phyloP scores from a whole-genome alignment of 2,888 invertebrate genomes.

The Orthosia gothica region DNA sequence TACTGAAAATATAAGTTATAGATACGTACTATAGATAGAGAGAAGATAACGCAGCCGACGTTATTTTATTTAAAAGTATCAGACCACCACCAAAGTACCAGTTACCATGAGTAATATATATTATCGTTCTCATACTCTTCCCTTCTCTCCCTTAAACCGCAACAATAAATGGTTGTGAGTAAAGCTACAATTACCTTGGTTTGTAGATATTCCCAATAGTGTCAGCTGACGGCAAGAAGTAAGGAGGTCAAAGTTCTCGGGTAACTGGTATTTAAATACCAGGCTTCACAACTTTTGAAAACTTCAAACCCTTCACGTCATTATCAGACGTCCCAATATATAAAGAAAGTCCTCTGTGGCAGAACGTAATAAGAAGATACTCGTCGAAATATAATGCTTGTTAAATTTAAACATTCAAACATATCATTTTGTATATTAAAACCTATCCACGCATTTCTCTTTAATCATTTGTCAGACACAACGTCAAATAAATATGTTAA shows the following conservation, averaged over 20 bases:
- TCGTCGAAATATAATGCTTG: neutral
- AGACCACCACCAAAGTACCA: no score
- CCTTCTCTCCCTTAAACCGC: neutral
- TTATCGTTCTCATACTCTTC: neutral
- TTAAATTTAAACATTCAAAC: neutral
- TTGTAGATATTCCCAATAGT: slow-evolving; percentile 3
- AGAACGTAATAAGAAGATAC: neutral
- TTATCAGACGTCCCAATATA: neutral
- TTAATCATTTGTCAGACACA: slow-evolving; percentile 22
- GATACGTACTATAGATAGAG: neutral
- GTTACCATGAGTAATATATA: neutral
- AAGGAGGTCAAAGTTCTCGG: neutral
- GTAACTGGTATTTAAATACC: neutral
- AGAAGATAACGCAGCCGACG: neutral
- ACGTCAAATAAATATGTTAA: slow-evolving; percentile 18
- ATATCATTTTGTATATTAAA: slow-evolving; percentile 21
- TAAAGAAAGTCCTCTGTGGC: no score
- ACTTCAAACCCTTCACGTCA: neutral
- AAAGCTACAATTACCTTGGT: neutral
- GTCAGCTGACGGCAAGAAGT: neutral
- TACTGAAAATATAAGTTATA: slow-evolving; percentile 6
- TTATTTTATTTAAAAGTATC: neutral
- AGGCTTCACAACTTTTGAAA: neutral
- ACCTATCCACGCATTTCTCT: slow-evolving; percentile 24
- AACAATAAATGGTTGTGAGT: neutral